Conservation (phyloP, 2,888 invertebrate genomes). For the Trachelus iudaicus region DNA sequence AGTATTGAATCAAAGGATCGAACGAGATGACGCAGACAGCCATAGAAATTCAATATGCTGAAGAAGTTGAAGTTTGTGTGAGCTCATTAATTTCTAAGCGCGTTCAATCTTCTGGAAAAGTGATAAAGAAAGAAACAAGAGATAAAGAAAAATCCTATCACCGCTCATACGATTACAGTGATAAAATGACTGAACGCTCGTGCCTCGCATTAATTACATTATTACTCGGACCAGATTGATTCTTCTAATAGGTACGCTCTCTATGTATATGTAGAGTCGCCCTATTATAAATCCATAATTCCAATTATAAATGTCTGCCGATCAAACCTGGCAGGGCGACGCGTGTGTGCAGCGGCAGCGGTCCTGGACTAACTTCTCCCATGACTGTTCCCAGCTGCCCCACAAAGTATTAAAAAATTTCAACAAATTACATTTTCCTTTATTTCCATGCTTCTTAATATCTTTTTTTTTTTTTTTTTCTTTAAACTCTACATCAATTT, state of each 20-base stretch:
- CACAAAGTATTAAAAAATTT: slow-evolving; percentile 56
- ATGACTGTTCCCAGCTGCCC: slow-evolving; percentile 59
- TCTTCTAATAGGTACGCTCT: not conserved
- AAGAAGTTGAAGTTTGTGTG: not conserved
- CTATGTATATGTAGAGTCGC: not conserved
- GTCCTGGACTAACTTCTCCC: slow-evolving; percentile 60
- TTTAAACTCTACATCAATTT: not conserved
- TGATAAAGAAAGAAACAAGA: not conserved
- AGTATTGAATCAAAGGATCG: not conserved
- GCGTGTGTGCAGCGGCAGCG: slow-evolving; percentile 73
- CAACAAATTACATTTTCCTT: slow-evolving; percentile 31
- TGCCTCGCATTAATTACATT: not conserved
- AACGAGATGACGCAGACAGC: not conserved
- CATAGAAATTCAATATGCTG: not conserved
- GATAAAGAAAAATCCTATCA: not conserved
- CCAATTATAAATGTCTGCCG: slow-evolving; percentile 70
- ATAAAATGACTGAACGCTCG: not conserved
- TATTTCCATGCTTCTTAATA: not conserved
- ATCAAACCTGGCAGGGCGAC: slow-evolving; percentile 74
- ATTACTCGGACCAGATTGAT: not conserved
- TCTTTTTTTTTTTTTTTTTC: not conserved
- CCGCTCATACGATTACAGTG: not conserved
- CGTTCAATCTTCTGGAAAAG: not conserved
- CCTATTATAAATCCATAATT: slow-evolving; percentile 8
- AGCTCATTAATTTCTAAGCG: not conserved